phyloP scores from a whole-genome alignment of 2,113 vertebrate genomes.

The Oncorhynchus masou region DNA sequence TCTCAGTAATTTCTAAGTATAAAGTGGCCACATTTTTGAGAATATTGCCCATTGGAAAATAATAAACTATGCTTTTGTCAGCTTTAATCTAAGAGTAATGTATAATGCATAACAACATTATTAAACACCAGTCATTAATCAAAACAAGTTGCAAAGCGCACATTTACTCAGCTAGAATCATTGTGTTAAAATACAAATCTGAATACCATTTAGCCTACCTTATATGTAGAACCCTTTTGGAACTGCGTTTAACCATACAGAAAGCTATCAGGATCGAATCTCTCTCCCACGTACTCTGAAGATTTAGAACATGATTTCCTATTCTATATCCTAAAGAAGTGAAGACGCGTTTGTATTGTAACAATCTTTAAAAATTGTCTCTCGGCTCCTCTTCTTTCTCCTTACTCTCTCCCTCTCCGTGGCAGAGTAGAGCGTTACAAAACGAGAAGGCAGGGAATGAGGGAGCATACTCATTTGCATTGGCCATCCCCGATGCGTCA shows the following conservation, averaged over 20 bases:
- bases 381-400: not conserved
- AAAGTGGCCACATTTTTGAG: not conserved
- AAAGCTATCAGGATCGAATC: not conserved
- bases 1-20: not conserved
- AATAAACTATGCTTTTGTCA: not conserved
- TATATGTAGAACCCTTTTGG: not conserved
- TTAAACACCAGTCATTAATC: not conserved
- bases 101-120: not conserved
- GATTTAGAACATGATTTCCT: not conserved
- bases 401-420: not conserved
- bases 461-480: conserved; percentile 63
- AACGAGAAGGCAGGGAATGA: conserved; percentile 11
- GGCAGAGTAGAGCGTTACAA: not conserved
- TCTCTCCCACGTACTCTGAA: not conserved
- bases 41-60: not conserved
- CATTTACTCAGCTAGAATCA: not conserved
- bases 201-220: not conserved
- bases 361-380: not conserved
- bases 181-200: not conserved
- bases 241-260: not conserved
- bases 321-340: not conserved
- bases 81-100: not conserved
- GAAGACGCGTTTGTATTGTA: conserved; percentile 14
- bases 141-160: not conserved
- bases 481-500: conserved; percentile 61